These are phyloP conservation scores for Cephalotes varians DNA, from an alignment of 2,888 invertebrate species.

Conservation along the genomic window DNA sequence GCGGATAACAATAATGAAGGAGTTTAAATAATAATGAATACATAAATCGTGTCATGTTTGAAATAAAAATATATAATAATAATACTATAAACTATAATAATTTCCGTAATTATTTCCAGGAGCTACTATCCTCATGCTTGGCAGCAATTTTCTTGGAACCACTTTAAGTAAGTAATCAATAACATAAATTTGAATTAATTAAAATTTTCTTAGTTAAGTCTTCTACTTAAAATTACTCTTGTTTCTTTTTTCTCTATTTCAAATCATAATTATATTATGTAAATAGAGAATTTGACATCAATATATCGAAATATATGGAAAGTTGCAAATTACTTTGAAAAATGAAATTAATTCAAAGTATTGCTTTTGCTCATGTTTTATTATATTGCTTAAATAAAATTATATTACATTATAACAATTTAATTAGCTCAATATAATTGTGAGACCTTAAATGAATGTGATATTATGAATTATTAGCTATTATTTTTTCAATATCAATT, in stretches of 20 bases:
- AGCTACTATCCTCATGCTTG: constrained; percentile 78
- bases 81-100: too few species aligned
- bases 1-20: background rate
- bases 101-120: constrained; percentile 70
- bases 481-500: too few species aligned
- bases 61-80: constrained; percentile 13
- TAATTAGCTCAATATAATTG: too few species aligned
- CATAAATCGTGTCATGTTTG: background rate
- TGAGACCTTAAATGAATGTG: too few species aligned
- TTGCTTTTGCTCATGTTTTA: background rate
- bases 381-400: background rate
- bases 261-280: background rate
- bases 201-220: background rate
- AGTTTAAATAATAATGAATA: background rate
- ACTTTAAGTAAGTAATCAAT: constrained; percentile 76
- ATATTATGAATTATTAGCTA: too few species aligned
- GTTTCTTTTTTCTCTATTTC: background rate
- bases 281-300: background rate
- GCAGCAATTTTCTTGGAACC: constrained; percentile 73
- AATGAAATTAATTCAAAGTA: background rate
- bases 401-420: too few species aligned
- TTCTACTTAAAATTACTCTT: background rate
- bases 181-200: background rate
- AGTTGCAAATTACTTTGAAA: background rate
- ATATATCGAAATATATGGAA: background rate